Percentiles rank a stretch among this genome's conserved stretches.
Evolutionary conservation across 2,113 vertebrate genomes (phyloP).

Genomic region (Poicephalus meyeri): DNA sequence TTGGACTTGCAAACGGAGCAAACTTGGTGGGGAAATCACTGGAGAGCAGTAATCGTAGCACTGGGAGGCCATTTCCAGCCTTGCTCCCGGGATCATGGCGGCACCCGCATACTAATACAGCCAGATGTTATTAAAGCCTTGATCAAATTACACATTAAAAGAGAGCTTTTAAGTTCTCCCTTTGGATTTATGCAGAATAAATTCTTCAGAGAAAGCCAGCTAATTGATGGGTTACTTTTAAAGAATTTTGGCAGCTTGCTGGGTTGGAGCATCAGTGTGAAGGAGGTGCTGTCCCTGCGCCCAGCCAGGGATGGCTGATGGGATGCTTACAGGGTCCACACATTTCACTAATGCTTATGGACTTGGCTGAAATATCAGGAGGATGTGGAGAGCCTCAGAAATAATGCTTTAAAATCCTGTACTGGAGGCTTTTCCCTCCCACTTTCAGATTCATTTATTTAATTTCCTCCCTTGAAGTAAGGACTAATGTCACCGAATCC

Average conservation of each 20-base stretch:
- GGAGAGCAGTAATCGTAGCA: fast-evolving
- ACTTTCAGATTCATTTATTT: neutral
- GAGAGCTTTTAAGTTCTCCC: neutral
- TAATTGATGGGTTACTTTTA: neutral
- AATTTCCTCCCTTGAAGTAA: constrained; percentile 2
- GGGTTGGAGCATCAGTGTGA: neutral
- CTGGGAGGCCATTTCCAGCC: neutral
- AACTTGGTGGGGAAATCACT: neutral
- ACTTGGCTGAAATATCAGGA: neutral
- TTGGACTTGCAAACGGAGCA: fast-evolving
- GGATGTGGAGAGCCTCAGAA: neutral
- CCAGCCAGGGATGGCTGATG: neutral
- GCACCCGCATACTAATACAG: neutral
- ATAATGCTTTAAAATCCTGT: neutral
- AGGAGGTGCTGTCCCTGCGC: neutral
- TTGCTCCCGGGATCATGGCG: fast-evolving
- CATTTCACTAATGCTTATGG: neutral
- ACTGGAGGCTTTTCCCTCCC: neutral
- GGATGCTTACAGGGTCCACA: neutral
- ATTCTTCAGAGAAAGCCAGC: neutral
- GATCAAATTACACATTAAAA: neutral
- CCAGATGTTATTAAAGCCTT: neutral
- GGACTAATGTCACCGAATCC: neutral
- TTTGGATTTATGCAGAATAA: neutral
- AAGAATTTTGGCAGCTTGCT: neutral